These are phyloP conservation scores for western clawed frog (Xenopus tropicalis) DNA, from an alignment of 2,113 vertebrate genomes.

Conservation along the genomic window DNA sequence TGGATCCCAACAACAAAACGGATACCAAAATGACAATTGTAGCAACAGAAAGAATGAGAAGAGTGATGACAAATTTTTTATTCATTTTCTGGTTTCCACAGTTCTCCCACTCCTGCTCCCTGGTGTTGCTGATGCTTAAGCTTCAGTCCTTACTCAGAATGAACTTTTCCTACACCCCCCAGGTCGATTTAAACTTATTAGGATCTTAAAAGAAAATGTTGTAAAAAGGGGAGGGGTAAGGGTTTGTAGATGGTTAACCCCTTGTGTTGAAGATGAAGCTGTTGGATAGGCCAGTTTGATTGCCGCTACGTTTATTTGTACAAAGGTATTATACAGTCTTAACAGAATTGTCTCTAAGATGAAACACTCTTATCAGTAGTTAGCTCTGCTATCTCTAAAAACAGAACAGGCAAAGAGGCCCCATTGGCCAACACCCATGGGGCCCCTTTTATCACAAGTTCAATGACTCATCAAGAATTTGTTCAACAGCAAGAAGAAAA, in stretches of 20 bases:
- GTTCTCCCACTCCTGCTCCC: background rate
- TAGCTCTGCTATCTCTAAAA: too few species aligned
- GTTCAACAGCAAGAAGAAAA: too few species aligned
- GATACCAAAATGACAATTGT: constrained; percentile 56
- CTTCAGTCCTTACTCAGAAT: constrained; percentile 7
- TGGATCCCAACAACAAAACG: constrained; percentile 55
- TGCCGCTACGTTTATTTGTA: too few species aligned
- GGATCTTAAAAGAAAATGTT: constrained; percentile 10
- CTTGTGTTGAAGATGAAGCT: too few species aligned
- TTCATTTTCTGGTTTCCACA: constrained; percentile 51
- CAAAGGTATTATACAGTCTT: too few species aligned
- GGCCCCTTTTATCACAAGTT: too few species aligned
- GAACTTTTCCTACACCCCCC: constrained; percentile 5
- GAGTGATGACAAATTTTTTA: constrained; percentile 48
- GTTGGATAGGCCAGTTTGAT: too few species aligned
- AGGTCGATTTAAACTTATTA: constrained; percentile 18
- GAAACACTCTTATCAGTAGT: too few species aligned
- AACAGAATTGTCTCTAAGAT: too few species aligned
- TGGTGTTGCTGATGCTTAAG: background rate
- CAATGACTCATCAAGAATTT: too few species aligned
- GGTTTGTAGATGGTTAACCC: background rate
- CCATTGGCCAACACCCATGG: too few species aligned
- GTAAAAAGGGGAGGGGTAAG: constrained; percentile 4
- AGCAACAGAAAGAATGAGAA: constrained; percentile 56
- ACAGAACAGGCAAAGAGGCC: too few species aligned